These are phyloP conservation scores for Actenoides lindsayi DNA, from an alignment of 2,113 vertebrate genomes.

Conservation along the genomic window DNA sequence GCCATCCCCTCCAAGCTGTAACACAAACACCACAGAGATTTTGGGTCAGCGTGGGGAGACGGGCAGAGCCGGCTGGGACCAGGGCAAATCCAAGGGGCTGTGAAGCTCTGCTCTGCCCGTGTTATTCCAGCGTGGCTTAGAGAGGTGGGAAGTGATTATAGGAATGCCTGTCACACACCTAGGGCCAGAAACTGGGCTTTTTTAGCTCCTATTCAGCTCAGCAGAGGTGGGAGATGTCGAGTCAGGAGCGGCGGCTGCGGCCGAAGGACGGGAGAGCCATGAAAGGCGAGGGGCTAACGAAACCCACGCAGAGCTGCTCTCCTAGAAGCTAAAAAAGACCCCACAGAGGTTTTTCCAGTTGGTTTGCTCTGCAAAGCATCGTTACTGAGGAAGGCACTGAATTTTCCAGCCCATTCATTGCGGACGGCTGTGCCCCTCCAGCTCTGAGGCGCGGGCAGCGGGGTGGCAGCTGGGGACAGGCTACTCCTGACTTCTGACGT, in stretches of 20 bases:
- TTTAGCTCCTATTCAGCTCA: not conserved
- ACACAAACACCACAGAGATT: fast-evolving
- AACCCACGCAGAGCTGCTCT: not conserved
- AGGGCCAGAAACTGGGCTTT: fast-evolving
- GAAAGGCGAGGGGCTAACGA: not conserved
- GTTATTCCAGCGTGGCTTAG: not conserved
- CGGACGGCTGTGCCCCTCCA: fast-evolving
- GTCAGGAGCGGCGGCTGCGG: fast-evolving
- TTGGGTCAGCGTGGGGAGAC: fast-evolving
- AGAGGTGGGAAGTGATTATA: fast-evolving
- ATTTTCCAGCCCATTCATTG: not conserved
- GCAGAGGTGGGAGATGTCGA: fast-evolving
- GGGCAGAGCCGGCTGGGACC: not conserved
- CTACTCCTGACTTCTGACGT: not conserved
- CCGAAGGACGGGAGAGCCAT: not conserved
- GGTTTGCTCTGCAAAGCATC: not conserved
- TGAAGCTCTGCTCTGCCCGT: fast-evolving
- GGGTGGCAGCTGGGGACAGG: not conserved
- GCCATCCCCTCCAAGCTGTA: not conserved
- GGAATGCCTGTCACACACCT: fast-evolving
- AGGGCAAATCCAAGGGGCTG: fast-evolving
- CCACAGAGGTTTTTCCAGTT: not conserved
- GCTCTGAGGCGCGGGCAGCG: fast-evolving
- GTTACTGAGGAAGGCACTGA: not conserved
- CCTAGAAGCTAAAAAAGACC: not conserved